Conservation (phyloP, 1,140 invertebrate species). For the Heliconius hermathena region DNA sequence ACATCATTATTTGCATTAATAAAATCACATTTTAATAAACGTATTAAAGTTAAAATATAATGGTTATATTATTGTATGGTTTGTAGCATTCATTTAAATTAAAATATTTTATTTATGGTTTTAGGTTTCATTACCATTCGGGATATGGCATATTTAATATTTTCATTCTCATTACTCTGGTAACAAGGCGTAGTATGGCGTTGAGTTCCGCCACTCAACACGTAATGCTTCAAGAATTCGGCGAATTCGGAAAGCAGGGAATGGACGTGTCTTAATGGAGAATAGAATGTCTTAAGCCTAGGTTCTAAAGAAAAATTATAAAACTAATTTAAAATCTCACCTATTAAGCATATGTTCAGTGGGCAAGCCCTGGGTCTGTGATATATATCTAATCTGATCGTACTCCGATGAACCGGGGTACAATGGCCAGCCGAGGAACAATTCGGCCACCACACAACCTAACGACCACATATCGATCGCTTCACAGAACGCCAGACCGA, state of each 20-base stretch:
- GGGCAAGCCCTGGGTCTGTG: slow-evolving; percentile 91
- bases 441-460: slow-evolving; percentile 99
- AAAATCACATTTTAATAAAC: not conserved
- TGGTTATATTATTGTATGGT: too few relatives aligned
- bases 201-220: too few relatives aligned
- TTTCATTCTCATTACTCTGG: too few relatives aligned
- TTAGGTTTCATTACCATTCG: too few relatives aligned
- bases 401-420: slow-evolving; percentile 99
- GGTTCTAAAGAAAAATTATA: too few relatives aligned
- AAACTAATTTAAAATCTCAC: slow-evolving; percentile 35
- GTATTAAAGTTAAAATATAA: too few relatives aligned
- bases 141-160: not conserved
- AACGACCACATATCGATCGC: slow-evolving; percentile 99
- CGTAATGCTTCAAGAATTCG: too few relatives aligned
- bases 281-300: not conserved
- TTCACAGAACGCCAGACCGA: slow-evolving; percentile 99
- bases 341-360: slow-evolving; percentile 99
- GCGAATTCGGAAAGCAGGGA: too few relatives aligned
- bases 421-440: slow-evolving; percentile 99
- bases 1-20: not conserved
- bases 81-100: too few relatives aligned
- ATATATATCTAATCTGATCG: slow-evolving; percentile 97
- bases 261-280: too few relatives aligned
- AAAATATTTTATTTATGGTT: too few relatives aligned
- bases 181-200: too few relatives aligned